These are phyloP conservation scores for Microchirus variegatus DNA, from an alignment of 2,797 vertebrate genomes.

Conservation along the genomic window DNA sequence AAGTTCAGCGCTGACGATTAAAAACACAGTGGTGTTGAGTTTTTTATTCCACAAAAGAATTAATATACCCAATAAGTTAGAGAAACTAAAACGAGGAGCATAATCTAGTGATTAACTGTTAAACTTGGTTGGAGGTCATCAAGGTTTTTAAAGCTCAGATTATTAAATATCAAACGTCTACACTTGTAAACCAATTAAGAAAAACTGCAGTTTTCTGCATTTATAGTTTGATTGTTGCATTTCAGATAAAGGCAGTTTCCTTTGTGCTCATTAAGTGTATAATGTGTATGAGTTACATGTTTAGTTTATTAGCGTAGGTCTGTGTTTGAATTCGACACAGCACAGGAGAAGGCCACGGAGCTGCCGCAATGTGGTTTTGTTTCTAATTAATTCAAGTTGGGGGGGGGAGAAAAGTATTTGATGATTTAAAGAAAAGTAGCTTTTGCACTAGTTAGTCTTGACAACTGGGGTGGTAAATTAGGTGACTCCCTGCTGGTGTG, in stretches of 20 bases:
- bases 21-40: too few species aligned
- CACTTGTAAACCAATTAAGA: too few species aligned
- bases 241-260: not conserved
- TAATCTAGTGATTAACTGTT: not conserved
- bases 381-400: not conserved
- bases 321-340: not conserved
- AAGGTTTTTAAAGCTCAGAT: too few species aligned
- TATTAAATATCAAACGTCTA: too few species aligned
- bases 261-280: not conserved
- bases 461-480: slow-evolving; percentile 6
- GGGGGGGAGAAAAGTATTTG: not conserved
- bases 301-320: not conserved
- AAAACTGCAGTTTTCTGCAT: too few species aligned
- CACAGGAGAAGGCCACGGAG: not conserved
- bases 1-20: too few species aligned
- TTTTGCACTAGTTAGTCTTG: slow-evolving; percentile 1
- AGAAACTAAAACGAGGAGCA: not conserved
- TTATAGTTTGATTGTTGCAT: not conserved
- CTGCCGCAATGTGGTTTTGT: not conserved
- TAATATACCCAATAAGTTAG: too few species aligned
- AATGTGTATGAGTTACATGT: not conserved
- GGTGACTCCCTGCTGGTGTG: slow-evolving; percentile 6
- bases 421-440: slow-evolving; percentile 1
- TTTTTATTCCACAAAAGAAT: too few species aligned
- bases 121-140: not conserved